phyloP scores from a whole-genome alignment of 2,113 vertebrate species.

The Protobothrops mucrosquamatus region DNA sequence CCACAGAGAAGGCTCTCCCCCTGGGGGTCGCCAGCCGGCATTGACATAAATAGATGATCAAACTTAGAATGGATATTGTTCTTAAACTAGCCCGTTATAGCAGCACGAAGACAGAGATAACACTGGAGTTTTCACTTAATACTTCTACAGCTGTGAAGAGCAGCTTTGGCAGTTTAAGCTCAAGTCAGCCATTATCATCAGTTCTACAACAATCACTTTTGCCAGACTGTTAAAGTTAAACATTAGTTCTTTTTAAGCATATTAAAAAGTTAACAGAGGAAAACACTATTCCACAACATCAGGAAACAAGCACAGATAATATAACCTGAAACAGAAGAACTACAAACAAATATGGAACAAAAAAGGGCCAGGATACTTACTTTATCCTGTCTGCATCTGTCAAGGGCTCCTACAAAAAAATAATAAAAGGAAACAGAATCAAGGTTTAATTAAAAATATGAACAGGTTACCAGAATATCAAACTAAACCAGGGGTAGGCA shows the following conservation, averaged over 20 bases:
- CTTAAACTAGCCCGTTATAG: not conserved
- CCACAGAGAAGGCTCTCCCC: too few relatives aligned
- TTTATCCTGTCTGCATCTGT: constrained; percentile 90
- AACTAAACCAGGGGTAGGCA: not conserved
- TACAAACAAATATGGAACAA: not conserved
- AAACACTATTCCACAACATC: not conserved
- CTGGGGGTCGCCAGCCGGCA: too few relatives aligned
- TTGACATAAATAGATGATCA: not conserved
- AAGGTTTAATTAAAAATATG: constrained; percentile 39
- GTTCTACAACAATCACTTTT: not conserved
- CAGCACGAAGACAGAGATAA: not conserved
- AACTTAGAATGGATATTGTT: not conserved
- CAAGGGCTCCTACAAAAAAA: constrained; percentile 76
- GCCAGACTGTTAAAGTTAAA: not conserved
- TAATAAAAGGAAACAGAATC: constrained; percentile 54
- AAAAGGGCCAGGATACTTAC: constrained; percentile 72
- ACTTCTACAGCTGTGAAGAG: constrained; percentile 21
- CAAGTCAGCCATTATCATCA: not conserved
- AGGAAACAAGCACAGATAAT: not conserved
- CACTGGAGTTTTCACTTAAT: not conserved
- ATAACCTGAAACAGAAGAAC: constrained; percentile 13
- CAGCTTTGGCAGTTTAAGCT: not conserved
- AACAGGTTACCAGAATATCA: not conserved
- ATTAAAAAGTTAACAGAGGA: not conserved
- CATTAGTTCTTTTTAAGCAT: not conserved